Conservation (phyloP, 2,113 vertebrate species). For the Emydura subglobosa region DNA sequence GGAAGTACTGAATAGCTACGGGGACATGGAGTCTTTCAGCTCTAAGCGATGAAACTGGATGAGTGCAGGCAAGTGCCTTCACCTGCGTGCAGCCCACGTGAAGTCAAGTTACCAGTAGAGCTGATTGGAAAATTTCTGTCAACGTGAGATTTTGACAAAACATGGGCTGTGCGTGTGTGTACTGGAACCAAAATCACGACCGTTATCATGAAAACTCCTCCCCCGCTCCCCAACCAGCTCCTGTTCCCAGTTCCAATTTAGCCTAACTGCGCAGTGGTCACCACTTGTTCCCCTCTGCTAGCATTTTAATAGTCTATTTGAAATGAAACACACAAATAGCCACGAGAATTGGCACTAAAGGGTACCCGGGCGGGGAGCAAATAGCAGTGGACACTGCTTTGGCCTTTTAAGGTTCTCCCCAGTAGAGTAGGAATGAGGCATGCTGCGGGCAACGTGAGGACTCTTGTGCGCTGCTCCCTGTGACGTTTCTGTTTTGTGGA, state of each 20-base stretch:
- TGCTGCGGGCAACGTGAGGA: not conserved
- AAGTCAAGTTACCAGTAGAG: not conserved
- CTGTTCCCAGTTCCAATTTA: not conserved
- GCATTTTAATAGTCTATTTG: not conserved
- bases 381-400: not conserved
- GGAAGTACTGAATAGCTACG: not conserved
- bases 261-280: not conserved
- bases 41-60: not conserved
- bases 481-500: not conserved
- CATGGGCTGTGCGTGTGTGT: not conserved
- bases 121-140: not conserved
- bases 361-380: not conserved
- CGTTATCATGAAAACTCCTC: not conserved
- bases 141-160: not conserved
- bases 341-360: not conserved
- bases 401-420: not conserved
- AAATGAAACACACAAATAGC: too few species aligned
- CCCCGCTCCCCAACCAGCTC: accelerated
- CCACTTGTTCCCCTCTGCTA: not conserved
- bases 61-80: not conserved
- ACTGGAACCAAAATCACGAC: not conserved
- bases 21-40: not conserved
- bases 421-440: not conserved
- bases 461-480: not conserved
- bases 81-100: not conserved